A percentile compares a stretch with the other conserved stretches of the same genome.
Conservation (phyloP, 2,888 invertebrate species). For the Rhimphoctona megacephalus region DNA sequence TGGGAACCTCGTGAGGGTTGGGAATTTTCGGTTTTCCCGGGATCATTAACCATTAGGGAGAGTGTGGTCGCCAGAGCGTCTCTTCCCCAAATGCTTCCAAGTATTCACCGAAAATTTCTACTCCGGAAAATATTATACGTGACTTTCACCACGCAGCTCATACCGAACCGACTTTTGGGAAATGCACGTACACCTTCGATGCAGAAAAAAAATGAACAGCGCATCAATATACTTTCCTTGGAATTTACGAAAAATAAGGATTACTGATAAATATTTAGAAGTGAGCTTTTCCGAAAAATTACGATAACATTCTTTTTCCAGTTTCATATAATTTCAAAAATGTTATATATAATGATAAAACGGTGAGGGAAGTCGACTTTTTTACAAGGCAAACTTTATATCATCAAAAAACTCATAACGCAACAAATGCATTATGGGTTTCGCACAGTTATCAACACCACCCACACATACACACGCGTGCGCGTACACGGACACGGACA, state of each 20-base stretch:
- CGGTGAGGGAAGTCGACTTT: too few relatives aligned
- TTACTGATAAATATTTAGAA: too few relatives aligned
- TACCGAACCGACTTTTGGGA: not conserved
- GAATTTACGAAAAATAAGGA: not conserved
- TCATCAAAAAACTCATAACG: too few relatives aligned
- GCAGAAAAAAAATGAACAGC: not conserved
- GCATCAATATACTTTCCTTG: not conserved
- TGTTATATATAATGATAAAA: too few relatives aligned
- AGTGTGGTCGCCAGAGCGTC: slow-evolving; percentile 3
- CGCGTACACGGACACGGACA: too few relatives aligned
- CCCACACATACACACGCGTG: too few relatives aligned
- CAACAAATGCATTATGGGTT: too few relatives aligned
- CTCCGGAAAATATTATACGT: slow-evolving; percentile 11
- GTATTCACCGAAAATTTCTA: not conserved
- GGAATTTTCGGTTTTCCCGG: slow-evolving; percentile 20
- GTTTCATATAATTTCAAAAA: too few relatives aligned
- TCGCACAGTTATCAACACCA: too few relatives aligned
- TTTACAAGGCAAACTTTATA: too few relatives aligned
- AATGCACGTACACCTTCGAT: not conserved
- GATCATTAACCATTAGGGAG: not conserved
- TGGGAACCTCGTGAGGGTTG: slow-evolving; percentile 29
- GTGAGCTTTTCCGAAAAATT: too few relatives aligned
- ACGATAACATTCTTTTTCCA: too few relatives aligned
- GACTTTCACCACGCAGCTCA: slow-evolving; percentile 40
- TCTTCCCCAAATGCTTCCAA: slow-evolving; percentile 2